Conservation (phyloP, 2,113 vertebrate species). For the Sprattus sprattus region DNA sequence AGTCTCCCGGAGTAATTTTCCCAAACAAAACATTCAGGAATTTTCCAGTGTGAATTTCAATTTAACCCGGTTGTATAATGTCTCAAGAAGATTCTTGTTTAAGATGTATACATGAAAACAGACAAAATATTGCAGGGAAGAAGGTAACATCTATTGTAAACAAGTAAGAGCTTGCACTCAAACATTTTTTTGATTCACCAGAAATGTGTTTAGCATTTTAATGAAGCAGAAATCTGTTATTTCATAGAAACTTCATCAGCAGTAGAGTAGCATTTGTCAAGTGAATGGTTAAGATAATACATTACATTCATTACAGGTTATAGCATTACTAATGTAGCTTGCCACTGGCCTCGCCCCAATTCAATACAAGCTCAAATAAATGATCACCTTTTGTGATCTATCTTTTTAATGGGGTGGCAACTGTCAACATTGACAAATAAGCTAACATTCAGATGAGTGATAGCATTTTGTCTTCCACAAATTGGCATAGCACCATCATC, state of each 20-base stretch:
- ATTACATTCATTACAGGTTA: too few relatives aligned
- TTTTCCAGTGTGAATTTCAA: not conserved
- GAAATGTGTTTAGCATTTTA: not conserved
- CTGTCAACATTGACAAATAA: not conserved
- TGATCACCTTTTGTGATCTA: not conserved
- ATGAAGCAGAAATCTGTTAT: too few relatives aligned
- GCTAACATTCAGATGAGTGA: not conserved
- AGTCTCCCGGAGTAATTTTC: not conserved
- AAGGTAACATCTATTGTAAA: not conserved
- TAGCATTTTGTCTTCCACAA: constrained; percentile 5
- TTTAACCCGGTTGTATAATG: not conserved
- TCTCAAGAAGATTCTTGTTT: not conserved
- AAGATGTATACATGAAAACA: too few relatives aligned
- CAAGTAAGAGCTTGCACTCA: not conserved
- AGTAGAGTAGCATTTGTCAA: not conserved
- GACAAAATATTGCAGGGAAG: not conserved
- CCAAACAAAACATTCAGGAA: not conserved
- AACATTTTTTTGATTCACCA: not conserved
- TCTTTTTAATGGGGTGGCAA: not conserved
- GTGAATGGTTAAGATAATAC: too few relatives aligned
- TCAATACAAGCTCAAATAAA: not conserved
- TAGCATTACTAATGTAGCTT: too few relatives aligned
- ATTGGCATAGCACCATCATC: not conserved
- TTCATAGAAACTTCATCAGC: too few relatives aligned
- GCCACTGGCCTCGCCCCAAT: not conserved